These are phyloP conservation scores for Darevskia nairensis DNA, from an alignment of 2,797 vertebrate genomes.

Conservation along the genomic window DNA sequence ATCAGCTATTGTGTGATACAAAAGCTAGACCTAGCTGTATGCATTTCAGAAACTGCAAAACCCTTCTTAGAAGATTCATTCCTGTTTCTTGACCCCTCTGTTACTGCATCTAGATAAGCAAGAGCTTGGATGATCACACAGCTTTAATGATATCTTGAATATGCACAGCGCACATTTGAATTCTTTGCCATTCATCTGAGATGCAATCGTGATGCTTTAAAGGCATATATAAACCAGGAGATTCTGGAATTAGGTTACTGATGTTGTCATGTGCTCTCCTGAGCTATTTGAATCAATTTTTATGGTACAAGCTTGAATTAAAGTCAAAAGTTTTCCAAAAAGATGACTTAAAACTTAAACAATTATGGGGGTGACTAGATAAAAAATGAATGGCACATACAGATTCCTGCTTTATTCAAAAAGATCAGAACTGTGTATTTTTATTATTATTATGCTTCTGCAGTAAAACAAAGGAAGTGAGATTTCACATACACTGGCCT, in stretches of 20 bases:
- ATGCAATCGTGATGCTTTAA: slow-evolving; percentile 15
- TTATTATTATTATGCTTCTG: not conserved
- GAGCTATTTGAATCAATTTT: slow-evolving; percentile 22
- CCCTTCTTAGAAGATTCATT: not conserved
- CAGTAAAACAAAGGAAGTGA: not conserved
- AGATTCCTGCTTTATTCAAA: not conserved
- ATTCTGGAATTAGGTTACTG: slow-evolving; percentile 12
- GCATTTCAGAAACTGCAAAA: not conserved
- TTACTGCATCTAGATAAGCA: slow-evolving; percentile 1
- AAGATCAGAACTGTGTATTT: not conserved
- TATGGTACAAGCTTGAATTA: slow-evolving; percentile 15
- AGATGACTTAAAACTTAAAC: not conserved
- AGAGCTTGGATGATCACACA: not conserved
- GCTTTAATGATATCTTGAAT: not conserved
- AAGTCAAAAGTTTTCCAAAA: slow-evolving; percentile 13
- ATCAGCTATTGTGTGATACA: not conserved
- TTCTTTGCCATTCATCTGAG: slow-evolving; percentile 10
- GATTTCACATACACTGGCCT: not conserved
- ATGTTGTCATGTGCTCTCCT: slow-evolving; percentile 1
- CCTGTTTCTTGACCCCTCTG: not conserved
- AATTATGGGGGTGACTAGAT: not conserved
- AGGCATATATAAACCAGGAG: not conserved
- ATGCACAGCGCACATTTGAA: not conserved
- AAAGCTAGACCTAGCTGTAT: not conserved
- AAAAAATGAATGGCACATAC: not conserved